Evolutionary conservation across 1,140 invertebrate species (phyloP).

Genomic region (Drosophila rhopaloa): DNA sequence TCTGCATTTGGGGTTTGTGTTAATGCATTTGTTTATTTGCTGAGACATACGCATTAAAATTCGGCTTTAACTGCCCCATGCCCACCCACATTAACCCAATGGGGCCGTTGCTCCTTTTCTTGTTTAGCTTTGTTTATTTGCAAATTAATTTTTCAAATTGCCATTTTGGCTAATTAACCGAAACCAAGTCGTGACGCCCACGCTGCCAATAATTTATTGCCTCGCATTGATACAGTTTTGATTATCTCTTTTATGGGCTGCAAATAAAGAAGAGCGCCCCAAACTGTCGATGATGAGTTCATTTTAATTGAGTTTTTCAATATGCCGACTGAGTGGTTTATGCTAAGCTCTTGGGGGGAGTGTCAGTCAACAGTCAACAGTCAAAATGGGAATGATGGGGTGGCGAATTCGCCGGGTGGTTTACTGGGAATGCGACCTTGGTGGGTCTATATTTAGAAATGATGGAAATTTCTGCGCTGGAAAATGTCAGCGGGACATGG

Average conservation of each 20-base stretch:
- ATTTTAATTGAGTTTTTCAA: constrained; percentile 58
- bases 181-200: constrained; percentile 48
- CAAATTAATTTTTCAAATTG: constrained; percentile 62
- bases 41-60: constrained; percentile 15
- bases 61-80: constrained; percentile 15
- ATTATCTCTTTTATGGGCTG: constrained; percentile 41
- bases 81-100: constrained; percentile 18
- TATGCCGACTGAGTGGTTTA: constrained; percentile 30
- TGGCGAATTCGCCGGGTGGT: neutral
- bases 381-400: constrained; percentile 1
- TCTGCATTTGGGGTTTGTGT: constrained; percentile 13
- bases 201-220: constrained; percentile 45
- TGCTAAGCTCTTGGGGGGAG: constrained; percentile 8
- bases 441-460: constrained; percentile 11
- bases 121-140: constrained; percentile 32
- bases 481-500: constrained; percentile 27
- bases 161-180: constrained; percentile 69
- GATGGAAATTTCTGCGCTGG: constrained; percentile 9
- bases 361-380: constrained; percentile 22
- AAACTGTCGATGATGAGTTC: constrained; percentile 55
- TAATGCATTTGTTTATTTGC: constrained; percentile 38
- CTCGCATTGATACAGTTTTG: constrained; percentile 47
- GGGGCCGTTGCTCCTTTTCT: constrained; percentile 29
- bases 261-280: constrained; percentile 10
- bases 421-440: constrained; percentile 31